These are phyloP conservation scores for Hephaestus fuliginosus DNA, from an alignment of 2,797 vertebrate genomes.

Conservation along the genomic window DNA sequence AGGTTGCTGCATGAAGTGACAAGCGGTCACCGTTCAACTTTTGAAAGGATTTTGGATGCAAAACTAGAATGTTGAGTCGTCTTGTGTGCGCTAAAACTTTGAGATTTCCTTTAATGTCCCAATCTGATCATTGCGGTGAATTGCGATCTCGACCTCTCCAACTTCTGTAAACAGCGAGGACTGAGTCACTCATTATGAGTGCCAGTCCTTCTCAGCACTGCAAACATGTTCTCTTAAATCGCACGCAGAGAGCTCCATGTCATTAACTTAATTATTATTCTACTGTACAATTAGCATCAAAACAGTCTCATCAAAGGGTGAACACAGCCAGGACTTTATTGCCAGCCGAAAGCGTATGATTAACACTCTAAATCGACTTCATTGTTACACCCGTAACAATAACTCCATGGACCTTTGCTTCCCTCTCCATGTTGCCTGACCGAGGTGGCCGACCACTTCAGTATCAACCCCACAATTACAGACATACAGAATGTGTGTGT, in stretches of 20 bases:
- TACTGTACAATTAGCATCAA: constrained; percentile 68
- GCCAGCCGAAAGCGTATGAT: constrained; percentile 66
- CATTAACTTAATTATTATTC: constrained; percentile 74
- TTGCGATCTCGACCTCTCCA: constrained; percentile 40
- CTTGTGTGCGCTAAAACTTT: constrained; percentile 3
- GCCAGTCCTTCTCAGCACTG: constrained; percentile 26
- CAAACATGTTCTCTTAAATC: constrained; percentile 68
- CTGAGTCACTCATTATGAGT: constrained; percentile 34
- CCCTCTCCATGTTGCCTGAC: constrained; percentile 52
- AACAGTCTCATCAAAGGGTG: constrained; percentile 60
- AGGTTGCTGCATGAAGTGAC: constrained; percentile 4
- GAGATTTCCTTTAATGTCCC: neutral
- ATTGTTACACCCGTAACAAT: constrained; percentile 76
- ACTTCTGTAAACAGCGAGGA: constrained; percentile 52
- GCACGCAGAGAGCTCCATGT: constrained; percentile 34
- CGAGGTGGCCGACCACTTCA: constrained; percentile 68
- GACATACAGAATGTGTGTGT: constrained; percentile 59
- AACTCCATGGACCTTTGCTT: constrained; percentile 70
- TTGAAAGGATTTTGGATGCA: neutral
- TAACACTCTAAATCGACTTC: constrained; percentile 68
- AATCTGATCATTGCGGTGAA: constrained; percentile 10
- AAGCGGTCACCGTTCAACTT: neutral
- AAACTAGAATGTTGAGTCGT: neutral
- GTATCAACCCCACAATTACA: constrained; percentile 72
- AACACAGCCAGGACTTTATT: constrained; percentile 49